Conservation (phyloP, 2,797 vertebrate species). For the Acridotheres tristis region DNA sequence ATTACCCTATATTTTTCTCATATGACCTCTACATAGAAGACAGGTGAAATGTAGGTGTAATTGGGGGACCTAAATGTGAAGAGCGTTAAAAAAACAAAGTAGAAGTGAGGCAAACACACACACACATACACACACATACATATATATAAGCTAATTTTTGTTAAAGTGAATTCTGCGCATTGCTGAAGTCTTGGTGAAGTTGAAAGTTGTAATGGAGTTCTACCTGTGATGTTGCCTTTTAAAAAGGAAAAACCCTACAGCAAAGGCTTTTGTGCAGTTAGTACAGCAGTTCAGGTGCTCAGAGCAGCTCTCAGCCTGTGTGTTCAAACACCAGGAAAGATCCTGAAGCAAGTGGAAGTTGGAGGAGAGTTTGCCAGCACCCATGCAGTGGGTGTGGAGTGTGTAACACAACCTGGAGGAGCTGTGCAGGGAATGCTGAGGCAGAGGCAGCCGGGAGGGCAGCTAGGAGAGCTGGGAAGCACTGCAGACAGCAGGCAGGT, state of each 20-base stretch:
- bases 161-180: not conserved
- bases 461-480: not conserved
- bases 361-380: not conserved
- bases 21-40: not conserved
- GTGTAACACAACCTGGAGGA: accelerated
- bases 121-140: not conserved
- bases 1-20: not conserved
- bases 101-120: not conserved
- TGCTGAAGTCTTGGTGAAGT: not conserved
- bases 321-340: not conserved
- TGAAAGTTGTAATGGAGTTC: not conserved
- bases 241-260: not conserved
- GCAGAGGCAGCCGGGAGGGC: accelerated
- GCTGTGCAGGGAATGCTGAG: accelerated
- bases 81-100: not conserved
- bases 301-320: not conserved
- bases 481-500: not conserved
- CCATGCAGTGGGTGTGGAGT: accelerated
- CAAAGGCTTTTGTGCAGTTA: not conserved
- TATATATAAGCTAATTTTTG: not conserved
- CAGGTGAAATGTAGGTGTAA: not conserved
- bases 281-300: not conserved
- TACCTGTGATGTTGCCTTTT: not conserved
- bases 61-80: not conserved
- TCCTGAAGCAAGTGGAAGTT: not conserved